These are phyloP conservation scores for Leptosomus discolor DNA, from an alignment of 2,113 vertebrate genomes.

Conservation along the genomic window DNA sequence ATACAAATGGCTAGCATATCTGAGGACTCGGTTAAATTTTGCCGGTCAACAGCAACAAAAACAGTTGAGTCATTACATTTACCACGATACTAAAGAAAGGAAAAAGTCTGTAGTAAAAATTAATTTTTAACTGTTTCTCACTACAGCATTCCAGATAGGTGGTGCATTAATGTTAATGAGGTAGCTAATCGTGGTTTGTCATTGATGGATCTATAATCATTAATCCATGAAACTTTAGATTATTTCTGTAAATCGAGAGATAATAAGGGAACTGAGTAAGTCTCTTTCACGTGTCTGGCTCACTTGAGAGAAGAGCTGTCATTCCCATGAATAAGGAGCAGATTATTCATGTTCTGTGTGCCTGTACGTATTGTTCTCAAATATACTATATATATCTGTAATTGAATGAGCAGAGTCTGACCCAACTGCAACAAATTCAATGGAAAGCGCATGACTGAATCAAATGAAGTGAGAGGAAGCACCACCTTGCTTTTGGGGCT, in stretches of 20 bases:
- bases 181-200: background rate
- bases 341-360: background rate
- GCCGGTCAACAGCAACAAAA: background rate
- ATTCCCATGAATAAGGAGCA: background rate
- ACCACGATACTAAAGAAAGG: background rate
- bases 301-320: background rate
- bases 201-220: background rate
- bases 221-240: background rate
- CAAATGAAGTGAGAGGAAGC: background rate
- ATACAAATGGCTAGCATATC: background rate
- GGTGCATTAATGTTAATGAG: background rate
- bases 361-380: background rate
- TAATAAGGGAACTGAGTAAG: background rate
- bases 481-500: background rate
- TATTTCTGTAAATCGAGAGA: background rate
- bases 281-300: background rate
- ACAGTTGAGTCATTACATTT: background rate
- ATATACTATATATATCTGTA: background rate
- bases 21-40: background rate
- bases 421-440: background rate
- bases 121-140: background rate
- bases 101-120: background rate
- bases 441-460: background rate
- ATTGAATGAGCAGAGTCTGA: background rate
- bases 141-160: background rate